Base-by-base conservation (phyloP, 2,797 vertebrate species). In the Anabacerthia variegaticeps region DNA sequence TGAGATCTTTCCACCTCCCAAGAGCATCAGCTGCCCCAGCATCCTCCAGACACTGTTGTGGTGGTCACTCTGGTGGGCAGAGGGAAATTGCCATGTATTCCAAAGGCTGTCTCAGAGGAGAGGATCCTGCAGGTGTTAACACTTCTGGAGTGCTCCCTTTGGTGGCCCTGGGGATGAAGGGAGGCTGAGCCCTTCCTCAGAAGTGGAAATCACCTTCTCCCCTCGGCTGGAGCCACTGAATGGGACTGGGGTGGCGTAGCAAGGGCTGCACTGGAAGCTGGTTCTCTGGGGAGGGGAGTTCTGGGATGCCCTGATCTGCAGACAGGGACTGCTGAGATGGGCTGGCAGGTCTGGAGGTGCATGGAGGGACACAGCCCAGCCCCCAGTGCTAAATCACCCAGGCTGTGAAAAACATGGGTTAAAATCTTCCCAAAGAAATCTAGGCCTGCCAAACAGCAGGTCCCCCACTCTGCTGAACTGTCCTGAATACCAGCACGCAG, bases 61-160 rank as follows among this genome's bases (percentile, higher is more conserved):
- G 20, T 30, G 59, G 7, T 58, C 22, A 2, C 65, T 16, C 22
- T 13, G 56, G 32, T 16, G 77, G 46, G 8, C 10, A 2, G 0
- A 24, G 52, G 24, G 59, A 18, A 13, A 18, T 32, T 23, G 51
- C 16, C 4, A 0, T 2, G 0, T 2, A 0, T 9, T 36, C 54
- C 20, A 0, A 2, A 0, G 2, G 12, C n/a, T 3, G 7, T 9
- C 43, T 27, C 65, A 27, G 51, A 28, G 48, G 26, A 62, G 73
- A 9, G 51, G 62, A 17, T 1, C 0, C 2, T 6, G 5, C 14
- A n/a, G 46, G 4, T 67, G 8, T 30, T 10, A 27, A 5, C 34
- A 2, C 48, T 7, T 5, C 4, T 3, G 1, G 2, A 55, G 41
- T 0, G 39, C 5, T 24, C 19, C 18, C 18, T 59, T 41, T 9